A percentile compares a stretch with the other conserved stretches of the same genome.
Evolutionary conservation across 2,888 invertebrate genomes (phyloP).

Genomic region (Macropis europaea): DNA sequence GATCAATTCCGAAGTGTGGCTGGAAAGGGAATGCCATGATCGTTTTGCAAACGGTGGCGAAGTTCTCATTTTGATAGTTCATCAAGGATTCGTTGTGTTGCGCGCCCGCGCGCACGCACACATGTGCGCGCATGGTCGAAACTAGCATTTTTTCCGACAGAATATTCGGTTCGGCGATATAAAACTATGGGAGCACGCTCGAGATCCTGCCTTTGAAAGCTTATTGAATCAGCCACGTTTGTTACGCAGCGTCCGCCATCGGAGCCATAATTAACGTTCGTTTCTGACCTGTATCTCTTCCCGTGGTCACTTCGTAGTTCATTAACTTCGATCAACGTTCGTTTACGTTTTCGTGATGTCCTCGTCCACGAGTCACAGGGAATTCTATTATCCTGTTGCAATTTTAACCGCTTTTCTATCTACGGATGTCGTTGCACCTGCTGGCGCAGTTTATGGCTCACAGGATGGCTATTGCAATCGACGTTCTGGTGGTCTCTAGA

Average conservation of each 20-base stretch:
- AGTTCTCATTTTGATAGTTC: conserved; percentile 28
- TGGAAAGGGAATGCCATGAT: conserved; percentile 20
- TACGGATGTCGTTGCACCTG: too few relatives aligned
- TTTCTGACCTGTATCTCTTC: background rate
- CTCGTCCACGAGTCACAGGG: too few relatives aligned
- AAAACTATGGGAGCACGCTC: conserved; percentile 21
- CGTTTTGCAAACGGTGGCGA: conserved; percentile 23
- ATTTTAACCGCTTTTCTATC: too few relatives aligned
- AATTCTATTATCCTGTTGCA: too few relatives aligned
- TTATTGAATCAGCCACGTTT: conserved; percentile 59
- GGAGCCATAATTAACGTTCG: conserved; percentile 46
- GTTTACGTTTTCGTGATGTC: background rate
- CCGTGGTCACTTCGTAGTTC: background rate
- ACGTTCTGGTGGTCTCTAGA: too few relatives aligned
- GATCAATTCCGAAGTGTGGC: conserved; percentile 32
- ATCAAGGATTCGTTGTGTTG: conserved; percentile 36
- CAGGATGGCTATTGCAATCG: too few relatives aligned
- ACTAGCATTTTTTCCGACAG: conserved; percentile 25
- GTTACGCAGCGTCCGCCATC: conserved; percentile 27
- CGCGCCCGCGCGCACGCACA: background rate
- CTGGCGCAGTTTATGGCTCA: too few relatives aligned
- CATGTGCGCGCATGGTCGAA: too few relatives aligned
- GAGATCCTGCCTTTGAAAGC: conserved; percentile 53
- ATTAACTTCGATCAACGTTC: background rate
- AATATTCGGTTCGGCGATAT: conserved; percentile 55